phyloP scores from a whole-genome alignment of 2,113 vertebrate genomes.

The Scartelaos histophorus region DNA sequence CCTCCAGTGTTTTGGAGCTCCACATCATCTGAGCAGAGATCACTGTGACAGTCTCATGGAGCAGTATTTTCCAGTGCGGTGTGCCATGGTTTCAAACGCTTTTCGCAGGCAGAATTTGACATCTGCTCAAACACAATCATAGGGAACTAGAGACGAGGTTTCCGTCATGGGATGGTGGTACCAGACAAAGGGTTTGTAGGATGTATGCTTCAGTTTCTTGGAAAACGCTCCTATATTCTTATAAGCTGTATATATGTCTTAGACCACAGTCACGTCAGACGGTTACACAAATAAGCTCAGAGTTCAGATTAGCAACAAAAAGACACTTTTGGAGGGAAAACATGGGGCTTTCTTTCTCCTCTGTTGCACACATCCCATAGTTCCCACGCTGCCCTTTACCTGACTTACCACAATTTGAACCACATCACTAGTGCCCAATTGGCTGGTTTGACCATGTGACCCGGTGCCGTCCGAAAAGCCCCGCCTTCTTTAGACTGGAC shows the following conservation, averaged over 20 bases:
- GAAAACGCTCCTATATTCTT: conserved; percentile 4
- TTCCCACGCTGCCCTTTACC: conserved; percentile 77
- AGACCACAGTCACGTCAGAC: conserved; percentile 25
- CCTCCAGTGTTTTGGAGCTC: neutral
- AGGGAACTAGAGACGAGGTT: conserved; percentile 9
- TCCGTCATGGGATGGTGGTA: conserved; percentile 15
- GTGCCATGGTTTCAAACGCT: conserved; percentile 18
- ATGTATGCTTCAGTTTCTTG: conserved; percentile 14
- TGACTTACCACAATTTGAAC: conserved; percentile 78
- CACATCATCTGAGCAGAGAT: conserved; percentile 18
- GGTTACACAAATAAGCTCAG: conserved; percentile 25
- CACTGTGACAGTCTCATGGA: conserved; percentile 9
- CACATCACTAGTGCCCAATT: conserved; percentile 71
- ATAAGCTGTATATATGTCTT: conserved; percentile 29
- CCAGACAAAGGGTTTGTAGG: conserved; percentile 22
- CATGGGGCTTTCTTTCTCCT: conserved; percentile 21
- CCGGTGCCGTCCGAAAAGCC: conserved; percentile 50
- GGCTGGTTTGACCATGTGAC: conserved; percentile 73
- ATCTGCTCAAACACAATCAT: conserved; percentile 21
- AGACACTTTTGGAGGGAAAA: conserved; percentile 38
- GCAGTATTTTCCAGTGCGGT: conserved; percentile 19
- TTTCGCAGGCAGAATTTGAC: conserved; percentile 12
- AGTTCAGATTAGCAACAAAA: conserved; percentile 17
- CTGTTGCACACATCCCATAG: conserved; percentile 30
- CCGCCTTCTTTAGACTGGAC: conserved; percentile 64